Conservation (phyloP, 2,113 vertebrate species). For the Thunnus maccoyii region DNA sequence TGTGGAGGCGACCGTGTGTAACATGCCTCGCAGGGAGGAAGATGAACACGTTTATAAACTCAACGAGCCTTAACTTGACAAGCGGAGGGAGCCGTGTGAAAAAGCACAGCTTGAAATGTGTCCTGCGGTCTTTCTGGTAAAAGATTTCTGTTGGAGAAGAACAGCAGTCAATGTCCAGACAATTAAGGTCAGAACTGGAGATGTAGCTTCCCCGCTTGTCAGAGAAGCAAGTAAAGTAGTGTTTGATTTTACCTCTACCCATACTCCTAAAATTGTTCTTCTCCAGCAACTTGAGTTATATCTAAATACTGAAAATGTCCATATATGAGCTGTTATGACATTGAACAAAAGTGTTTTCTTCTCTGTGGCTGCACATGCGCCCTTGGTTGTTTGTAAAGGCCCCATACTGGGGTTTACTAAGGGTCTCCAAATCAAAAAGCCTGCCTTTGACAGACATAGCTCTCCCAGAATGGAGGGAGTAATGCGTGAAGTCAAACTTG, state of each 20-base stretch:
- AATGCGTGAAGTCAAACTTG: background rate
- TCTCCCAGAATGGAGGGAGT: background rate
- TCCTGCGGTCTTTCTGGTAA: background rate
- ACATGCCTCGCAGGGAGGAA: background rate
- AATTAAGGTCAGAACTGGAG: background rate
- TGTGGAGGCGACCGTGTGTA: background rate
- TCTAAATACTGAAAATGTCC: background rate
- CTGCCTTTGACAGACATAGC: background rate
- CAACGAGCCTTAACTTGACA: constrained; percentile 9
- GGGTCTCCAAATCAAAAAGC: background rate
- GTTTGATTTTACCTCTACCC: background rate
- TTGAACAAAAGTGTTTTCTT: background rate
- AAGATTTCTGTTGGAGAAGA: background rate
- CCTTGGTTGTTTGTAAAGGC: background rate
- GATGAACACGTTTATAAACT: constrained; percentile 11
- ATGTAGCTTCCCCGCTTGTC: background rate
- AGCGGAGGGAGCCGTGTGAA: constrained; percentile 9
- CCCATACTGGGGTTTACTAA: background rate
- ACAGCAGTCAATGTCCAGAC: background rate
- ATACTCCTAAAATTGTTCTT: background rate
- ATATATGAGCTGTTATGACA: background rate
- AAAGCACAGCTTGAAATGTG: background rate
- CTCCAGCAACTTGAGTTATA: background rate
- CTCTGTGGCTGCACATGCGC: background rate
- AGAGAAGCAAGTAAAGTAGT: too few relatives aligned